Conservation (phyloP, 2,113 vertebrate species). For the Fukomys damarensis region DNA sequence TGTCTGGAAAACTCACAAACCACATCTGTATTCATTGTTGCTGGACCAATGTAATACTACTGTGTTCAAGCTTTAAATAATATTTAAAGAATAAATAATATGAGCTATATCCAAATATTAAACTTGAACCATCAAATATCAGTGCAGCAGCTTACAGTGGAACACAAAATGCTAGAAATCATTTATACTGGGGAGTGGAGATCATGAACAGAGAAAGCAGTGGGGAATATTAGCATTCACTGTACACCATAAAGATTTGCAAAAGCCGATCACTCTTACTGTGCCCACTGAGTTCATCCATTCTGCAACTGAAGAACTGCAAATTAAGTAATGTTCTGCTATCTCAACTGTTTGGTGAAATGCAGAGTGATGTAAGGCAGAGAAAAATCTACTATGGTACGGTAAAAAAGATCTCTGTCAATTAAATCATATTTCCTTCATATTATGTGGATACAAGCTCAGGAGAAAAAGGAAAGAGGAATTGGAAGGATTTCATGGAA, state of each 20-base stretch:
- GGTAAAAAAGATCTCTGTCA: neutral
- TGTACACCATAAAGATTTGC: neutral
- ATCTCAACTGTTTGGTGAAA: neutral
- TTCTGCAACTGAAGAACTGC: neutral
- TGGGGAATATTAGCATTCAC: neutral
- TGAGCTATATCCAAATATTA: neutral
- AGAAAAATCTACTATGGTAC: neutral
- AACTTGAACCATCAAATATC: neutral
- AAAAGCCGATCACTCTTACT: neutral
- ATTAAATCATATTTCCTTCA: neutral
- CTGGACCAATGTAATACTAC: neutral
- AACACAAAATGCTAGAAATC: neutral
- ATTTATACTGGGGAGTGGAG: neutral
- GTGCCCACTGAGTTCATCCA: neutral
- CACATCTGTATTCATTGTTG: neutral
- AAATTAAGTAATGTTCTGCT: neutral
- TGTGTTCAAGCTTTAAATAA: constrained; percentile 20
- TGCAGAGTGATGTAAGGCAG: neutral
- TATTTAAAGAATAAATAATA: constrained; percentile 16
- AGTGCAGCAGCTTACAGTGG: neutral
- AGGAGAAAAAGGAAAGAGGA: constrained; percentile 13
- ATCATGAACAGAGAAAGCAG: neutral
- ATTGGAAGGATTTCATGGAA: neutral
- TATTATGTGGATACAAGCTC: neutral
- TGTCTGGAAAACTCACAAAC: neutral